phyloP scores from a whole-genome alignment of 2,888 invertebrate species.

The Drosophila neutralis region DNA sequence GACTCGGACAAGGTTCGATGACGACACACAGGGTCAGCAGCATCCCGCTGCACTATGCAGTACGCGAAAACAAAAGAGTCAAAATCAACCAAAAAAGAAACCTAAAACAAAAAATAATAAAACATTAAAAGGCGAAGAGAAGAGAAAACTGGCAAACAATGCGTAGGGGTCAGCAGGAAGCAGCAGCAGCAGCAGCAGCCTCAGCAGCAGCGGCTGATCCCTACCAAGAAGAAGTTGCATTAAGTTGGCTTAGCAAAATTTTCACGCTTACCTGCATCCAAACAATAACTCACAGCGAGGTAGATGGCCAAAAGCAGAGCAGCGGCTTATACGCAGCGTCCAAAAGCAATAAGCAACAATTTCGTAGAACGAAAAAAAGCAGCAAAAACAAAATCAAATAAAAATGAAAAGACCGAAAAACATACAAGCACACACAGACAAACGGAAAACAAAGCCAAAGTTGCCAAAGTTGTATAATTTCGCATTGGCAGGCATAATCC shows the following conservation, averaged over 20 bases:
- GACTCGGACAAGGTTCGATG: slow-evolving; percentile 20
- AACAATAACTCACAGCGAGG: slow-evolving; percentile 42
- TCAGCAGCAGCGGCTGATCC: slow-evolving; percentile 13
- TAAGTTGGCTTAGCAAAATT: slow-evolving; percentile 79
- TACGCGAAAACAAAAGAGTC: slow-evolving; percentile 38
- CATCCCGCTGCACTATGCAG: slow-evolving; percentile 15
- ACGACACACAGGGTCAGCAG: slow-evolving; percentile 32
- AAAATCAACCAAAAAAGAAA: not conserved
- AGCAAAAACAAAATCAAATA: slow-evolving; percentile 24
- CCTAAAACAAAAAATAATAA: not conserved
- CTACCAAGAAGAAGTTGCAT: slow-evolving; percentile 67
- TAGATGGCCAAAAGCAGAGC: slow-evolving; percentile 22
- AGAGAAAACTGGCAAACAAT: slow-evolving; percentile 39
- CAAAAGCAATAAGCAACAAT: slow-evolving; percentile 79
- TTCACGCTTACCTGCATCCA: slow-evolving; percentile 77
- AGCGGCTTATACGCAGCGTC: slow-evolving; percentile 43
- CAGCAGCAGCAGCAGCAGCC: not conserved
- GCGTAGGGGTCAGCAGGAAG: slow-evolving; percentile 64
- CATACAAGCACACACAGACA: not conserved
- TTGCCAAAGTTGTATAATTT: slow-evolving; percentile 76
- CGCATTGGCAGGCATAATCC: slow-evolving; percentile 78
- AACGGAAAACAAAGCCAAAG: slow-evolving; percentile 53
- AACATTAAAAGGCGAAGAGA: slow-evolving; percentile 7
- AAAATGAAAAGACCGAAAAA: slow-evolving; percentile 25
- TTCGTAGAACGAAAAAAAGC: slow-evolving; percentile 58